Evolutionary conservation across 2,888 invertebrate species (phyloP).

Genomic region (Romanomermis culicivorax): DNA sequence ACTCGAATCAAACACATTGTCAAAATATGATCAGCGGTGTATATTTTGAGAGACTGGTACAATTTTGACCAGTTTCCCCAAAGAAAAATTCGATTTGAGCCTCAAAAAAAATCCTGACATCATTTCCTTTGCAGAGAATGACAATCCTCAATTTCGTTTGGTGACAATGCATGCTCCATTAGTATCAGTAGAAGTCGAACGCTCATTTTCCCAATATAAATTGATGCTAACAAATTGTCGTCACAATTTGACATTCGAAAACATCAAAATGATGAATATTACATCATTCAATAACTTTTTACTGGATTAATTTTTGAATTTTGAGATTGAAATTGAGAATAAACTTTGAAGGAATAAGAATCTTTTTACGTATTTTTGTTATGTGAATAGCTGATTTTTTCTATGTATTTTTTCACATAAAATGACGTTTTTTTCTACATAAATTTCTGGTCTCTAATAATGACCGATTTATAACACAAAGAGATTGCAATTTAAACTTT

Average conservation of each 20-base stretch:
- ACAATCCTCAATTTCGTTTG: background rate
- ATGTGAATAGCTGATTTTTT: background rate
- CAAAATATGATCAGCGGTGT: background rate
- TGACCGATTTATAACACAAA: too few species aligned
- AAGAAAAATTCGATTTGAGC: background rate
- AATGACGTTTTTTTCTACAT: background rate
- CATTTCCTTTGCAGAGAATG: background rate
- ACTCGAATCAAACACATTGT: background rate
- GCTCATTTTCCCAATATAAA: background rate
- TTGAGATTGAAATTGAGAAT: too few species aligned
- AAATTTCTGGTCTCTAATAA: background rate
- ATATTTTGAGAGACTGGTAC: background rate
- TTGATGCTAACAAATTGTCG: background rate
- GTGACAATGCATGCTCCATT: background rate
- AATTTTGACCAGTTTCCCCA: background rate
- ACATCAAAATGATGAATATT: background rate
- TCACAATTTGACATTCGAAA: background rate
- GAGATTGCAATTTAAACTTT: too few species aligned
- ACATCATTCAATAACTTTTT: background rate
- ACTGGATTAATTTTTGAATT: background rate
- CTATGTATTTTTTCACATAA: background rate
- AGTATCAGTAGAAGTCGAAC: background rate
- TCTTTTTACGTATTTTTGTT: too few species aligned
- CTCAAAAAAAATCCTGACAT: background rate
- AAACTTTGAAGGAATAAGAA: too few species aligned